Evolutionary conservation across 1,140 invertebrate species (phyloP).

Genomic region (Triops cancriformis): DNA sequence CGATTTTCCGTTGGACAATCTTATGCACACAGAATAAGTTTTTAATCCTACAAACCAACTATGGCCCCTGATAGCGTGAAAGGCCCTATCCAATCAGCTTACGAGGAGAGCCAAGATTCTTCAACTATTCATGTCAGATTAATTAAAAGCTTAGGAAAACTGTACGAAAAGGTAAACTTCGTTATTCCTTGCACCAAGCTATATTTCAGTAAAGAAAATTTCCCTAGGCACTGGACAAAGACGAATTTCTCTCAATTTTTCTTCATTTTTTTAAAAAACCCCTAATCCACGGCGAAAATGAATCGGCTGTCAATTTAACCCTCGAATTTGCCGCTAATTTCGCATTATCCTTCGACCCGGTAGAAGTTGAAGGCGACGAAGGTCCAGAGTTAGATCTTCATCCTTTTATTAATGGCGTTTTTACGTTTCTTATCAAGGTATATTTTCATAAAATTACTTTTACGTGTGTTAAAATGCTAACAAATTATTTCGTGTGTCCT

Average conservation of each 20-base stretch:
- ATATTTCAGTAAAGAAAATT: neutral
- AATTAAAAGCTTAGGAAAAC: slow-evolving; percentile 11
- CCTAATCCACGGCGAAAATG: slow-evolving; percentile 49
- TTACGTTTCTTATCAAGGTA: slow-evolving; percentile 48
- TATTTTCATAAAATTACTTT: slow-evolving; percentile 32
- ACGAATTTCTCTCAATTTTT: slow-evolving; percentile 28
- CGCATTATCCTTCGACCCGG: slow-evolving; percentile 42
- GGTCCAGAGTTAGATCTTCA: neutral
- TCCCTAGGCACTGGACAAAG: neutral
- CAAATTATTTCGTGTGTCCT: too few species aligned
- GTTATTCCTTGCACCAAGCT: neutral
- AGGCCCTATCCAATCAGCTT: slow-evolving; percentile 25
- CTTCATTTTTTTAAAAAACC: slow-evolving; percentile 33
- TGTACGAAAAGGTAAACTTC: slow-evolving; percentile 21
- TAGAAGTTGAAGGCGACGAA: slow-evolving; percentile 38
- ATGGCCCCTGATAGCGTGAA: slow-evolving; percentile 8
- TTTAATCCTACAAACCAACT: neutral
- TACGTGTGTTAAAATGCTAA: too few species aligned
- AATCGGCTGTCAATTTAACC: slow-evolving; percentile 53
- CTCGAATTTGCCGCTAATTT: slow-evolving; percentile 57
- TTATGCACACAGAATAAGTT: slow-evolving; percentile 24
- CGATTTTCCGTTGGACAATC: neutral
- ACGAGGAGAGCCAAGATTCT: slow-evolving; percentile 25
- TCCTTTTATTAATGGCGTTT: slow-evolving; percentile 40
- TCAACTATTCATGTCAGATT: slow-evolving; percentile 21